Evolutionary conservation across 2,888 invertebrate species (phyloP).

Genomic region (Melitaea athalia): DNA sequence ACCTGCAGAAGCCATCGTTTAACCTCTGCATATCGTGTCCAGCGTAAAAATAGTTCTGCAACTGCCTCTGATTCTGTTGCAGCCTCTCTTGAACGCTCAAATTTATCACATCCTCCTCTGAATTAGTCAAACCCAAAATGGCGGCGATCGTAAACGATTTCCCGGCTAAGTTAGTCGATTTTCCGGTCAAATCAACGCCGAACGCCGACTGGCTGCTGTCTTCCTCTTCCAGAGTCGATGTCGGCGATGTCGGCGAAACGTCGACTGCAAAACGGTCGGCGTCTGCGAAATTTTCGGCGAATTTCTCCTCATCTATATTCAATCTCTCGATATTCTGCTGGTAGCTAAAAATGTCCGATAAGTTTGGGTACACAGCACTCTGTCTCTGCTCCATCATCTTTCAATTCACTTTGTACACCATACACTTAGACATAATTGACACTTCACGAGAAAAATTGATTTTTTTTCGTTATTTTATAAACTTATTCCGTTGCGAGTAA

Average conservation of each 20-base stretch:
- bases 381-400: conserved; percentile 69
- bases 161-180: conserved; percentile 74
- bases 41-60: conserved; percentile 70
- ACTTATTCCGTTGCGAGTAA: conserved; percentile 12
- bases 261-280: conserved; percentile 56
- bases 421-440: conserved; percentile 39
- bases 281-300: conserved; percentile 52
- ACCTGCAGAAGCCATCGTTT: conserved; percentile 68
- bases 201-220: conserved; percentile 68
- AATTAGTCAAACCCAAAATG: conserved; percentile 88
- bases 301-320: conserved; percentile 59
- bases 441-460: conserved; percentile 15
- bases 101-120: conserved; percentile 78
- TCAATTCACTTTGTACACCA: conserved; percentile 47
- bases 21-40: conserved; percentile 71
- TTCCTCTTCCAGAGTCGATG: conserved; percentile 68
- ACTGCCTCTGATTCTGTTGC: conserved; percentile 69
- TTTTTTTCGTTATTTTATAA: conserved; percentile 19
- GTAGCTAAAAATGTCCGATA: conserved; percentile 67
- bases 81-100: conserved; percentile 79
- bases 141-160: conserved; percentile 95
- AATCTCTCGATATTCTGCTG: conserved; percentile 64
- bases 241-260: conserved; percentile 61
- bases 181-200: conserved; percentile 74
- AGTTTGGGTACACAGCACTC: conserved; percentile 63